Conservation (phyloP, 2,888 invertebrate species). For the Metalampra italica region DNA sequence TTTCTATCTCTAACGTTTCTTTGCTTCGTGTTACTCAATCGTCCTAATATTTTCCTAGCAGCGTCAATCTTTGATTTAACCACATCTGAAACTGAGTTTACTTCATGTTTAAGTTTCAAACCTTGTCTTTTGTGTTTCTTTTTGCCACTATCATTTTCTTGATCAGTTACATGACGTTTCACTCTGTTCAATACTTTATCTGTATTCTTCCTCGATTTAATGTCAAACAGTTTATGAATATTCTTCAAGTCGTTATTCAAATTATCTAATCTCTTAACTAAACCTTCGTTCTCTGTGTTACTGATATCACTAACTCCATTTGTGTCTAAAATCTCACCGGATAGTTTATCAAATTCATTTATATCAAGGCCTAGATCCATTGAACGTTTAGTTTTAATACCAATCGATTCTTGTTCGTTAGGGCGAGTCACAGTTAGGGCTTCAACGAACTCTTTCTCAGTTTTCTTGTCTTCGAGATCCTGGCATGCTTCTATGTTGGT, state of each 20-base stretch:
- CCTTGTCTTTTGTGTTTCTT: slow-evolving; percentile 23
- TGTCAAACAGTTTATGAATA: slow-evolving; percentile 29
- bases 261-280: slow-evolving; percentile 32
- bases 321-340: slow-evolving; percentile 1
- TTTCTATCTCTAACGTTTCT: slow-evolving; percentile 13
- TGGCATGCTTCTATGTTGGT: slow-evolving; percentile 80
- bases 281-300: slow-evolving; percentile 16
- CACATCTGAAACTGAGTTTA: slow-evolving; percentile 7
- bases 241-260: slow-evolving; percentile 44
- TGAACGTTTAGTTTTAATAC: slow-evolving; percentile 38
- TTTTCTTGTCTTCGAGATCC: slow-evolving; percentile 23
- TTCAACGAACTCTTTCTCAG: slow-evolving; percentile 25
- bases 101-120: slow-evolving; percentile 16
- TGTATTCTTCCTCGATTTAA: slow-evolving; percentile 10
- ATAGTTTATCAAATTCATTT: slow-evolving; percentile 24
- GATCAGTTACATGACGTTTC: slow-evolving; percentile 33
- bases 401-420: slow-evolving; percentile 15
- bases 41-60: slow-evolving; percentile 2
- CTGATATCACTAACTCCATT: not conserved
- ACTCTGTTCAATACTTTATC: slow-evolving; percentile 16
- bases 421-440: slow-evolving; percentile 15
- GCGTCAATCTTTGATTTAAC: slow-evolving; percentile 3
- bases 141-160: slow-evolving; percentile 4
- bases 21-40: slow-evolving; percentile 11
- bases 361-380: slow-evolving; percentile 14